Percentiles rank a stretch among this genome's conserved stretches.
Evolutionary conservation across 2,888 invertebrate species (phyloP).

Genomic region (Dendrolimus pini): DNA sequence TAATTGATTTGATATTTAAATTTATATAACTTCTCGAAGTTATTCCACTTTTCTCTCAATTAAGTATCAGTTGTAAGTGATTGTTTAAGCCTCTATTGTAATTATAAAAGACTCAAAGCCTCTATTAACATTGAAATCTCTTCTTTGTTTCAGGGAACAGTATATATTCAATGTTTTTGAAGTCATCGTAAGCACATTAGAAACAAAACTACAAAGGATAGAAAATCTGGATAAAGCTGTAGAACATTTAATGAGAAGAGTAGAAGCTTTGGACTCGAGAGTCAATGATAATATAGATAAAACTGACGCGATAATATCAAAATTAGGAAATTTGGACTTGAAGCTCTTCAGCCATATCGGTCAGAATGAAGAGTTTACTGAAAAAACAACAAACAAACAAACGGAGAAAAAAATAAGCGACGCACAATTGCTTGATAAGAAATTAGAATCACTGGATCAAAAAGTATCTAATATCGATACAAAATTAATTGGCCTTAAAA

Average conservation of each 20-base stretch:
- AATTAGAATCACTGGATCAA: conserved; percentile 84
- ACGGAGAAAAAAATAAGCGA: conserved; percentile 37
- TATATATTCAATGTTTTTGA: conserved; percentile 93
- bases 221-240: conserved; percentile 93
- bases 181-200: conserved; percentile 91
- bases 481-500: conserved; percentile 86
- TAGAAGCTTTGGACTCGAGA: conserved; percentile 87
- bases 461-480: conserved; percentile 90
- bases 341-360: conserved; percentile 81
- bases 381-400: conserved; percentile 34
- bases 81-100: too few species aligned
- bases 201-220: conserved; percentile 90
- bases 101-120: too few species aligned
- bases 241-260: conserved; percentile 89
- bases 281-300: conserved; percentile 90
- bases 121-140: conserved; percentile 8
- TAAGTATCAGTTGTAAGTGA: too few species aligned
- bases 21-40: too few species aligned
- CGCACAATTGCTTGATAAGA: conserved; percentile 77
- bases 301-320: conserved; percentile 88
- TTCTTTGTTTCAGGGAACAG: conserved; percentile 85
- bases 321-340: conserved; percentile 83
- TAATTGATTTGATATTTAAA: too few species aligned
- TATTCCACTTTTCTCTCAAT: too few species aligned
- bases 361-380: conserved; percentile 46